Percentiles rank a stretch among this genome's conserved stretches.
Conservation (phyloP, 2,888 invertebrate species). For the Myathropa florea region DNA sequence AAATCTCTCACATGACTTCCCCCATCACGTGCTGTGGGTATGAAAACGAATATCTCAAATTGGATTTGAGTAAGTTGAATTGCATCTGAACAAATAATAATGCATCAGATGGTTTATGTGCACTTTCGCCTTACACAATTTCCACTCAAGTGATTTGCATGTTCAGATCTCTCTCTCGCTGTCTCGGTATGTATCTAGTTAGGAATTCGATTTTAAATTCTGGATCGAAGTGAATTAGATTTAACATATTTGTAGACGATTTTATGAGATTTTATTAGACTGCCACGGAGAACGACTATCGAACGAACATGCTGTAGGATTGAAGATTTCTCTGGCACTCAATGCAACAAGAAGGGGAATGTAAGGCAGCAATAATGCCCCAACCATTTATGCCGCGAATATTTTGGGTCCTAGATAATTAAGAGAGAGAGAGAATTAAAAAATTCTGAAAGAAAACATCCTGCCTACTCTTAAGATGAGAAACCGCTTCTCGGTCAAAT, state of each 20-base stretch:
- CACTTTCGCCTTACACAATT: constrained; percentile 22
- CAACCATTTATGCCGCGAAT: no score
- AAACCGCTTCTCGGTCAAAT: no score
- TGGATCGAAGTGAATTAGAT: neutral
- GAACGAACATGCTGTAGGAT: neutral
- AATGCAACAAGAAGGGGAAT: no score
- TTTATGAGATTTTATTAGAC: neutral
- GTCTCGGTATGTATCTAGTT: neutral
- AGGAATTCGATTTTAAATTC: neutral
- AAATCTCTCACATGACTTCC: neutral
- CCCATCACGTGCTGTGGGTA: neutral
- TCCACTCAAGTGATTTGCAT: constrained; percentile 17
- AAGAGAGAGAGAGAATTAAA: no score
- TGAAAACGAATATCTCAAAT: neutral
- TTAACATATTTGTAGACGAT: neutral
- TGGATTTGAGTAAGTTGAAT: neutral
- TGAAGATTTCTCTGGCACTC: neutral
- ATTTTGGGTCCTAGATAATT: no score
- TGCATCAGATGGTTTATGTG: neutral
- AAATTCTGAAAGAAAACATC: no score
- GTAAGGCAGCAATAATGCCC: no score
- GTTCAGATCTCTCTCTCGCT: neutral
- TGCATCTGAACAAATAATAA: neutral
- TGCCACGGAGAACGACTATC: neutral
- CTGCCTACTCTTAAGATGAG: no score